Evolutionary conservation across 2,888 invertebrate species (phyloP), one percentile per base, ranked within the genome.

Genomic region (Teleiodes luculella): DNA sequence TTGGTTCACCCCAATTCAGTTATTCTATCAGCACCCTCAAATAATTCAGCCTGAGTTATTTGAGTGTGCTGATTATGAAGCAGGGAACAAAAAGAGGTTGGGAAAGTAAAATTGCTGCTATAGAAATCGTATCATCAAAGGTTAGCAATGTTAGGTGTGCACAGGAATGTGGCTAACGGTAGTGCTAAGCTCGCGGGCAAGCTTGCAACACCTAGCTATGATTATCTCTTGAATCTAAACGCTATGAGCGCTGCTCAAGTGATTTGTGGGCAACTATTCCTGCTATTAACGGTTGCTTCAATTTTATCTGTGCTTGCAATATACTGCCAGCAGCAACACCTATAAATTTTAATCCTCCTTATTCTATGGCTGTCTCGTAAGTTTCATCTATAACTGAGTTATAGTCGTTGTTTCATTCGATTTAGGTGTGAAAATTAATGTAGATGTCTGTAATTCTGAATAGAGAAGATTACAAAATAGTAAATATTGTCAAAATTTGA

Each of bases 171-270:
- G 18, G 14, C 30, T 51, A 41, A 51, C 51, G 49, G 49, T 50
- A 50, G 11, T 18, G 35, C 11, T 35, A 24, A 33, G 35, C 43
- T 41, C 20, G 51, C 20, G 20, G 41, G 30, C 39, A 31, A 51
- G 33, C 39, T 41, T 41, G n/a, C 30, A 41, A 41, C 30, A 31
- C 11, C 46, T 47, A 16, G 31, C 31, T 31, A 30, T 20, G 18
- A 51, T 30, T 41, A 51, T 51, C 24, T 18, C 39, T n/a, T 18
- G 51, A 31, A 51, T 51, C 51, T 51, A 11, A 10, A 31, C 41
- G 16, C 18, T 39, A 13, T 37, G 30, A 41, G 30, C 4, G 50
- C 37, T 30, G 37, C 14, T 7, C 37, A 31, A 16, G 31, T 47
- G 46, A 47, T 47, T 47, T 47, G 33, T 47, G 31, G 33, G 31